A percentile compares a stretch with the other conserved stretches of the same genome.
Conservation (phyloP, 2,888 invertebrate species). For the Drosophila mimica region DNA sequence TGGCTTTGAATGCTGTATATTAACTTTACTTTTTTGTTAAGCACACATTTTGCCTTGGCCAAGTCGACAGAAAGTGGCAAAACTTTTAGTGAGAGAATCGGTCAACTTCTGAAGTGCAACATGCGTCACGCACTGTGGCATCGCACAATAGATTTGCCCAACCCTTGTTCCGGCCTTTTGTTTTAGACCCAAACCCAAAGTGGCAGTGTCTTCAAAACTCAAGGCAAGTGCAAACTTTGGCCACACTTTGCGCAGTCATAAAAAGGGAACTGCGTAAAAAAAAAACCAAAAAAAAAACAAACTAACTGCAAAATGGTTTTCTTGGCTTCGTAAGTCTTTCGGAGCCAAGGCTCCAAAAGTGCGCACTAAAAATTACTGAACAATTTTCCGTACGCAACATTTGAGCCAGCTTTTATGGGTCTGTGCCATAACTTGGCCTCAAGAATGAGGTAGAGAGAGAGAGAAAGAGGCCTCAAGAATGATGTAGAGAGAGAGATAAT, state of each 20-base stretch:
- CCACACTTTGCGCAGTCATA: constrained; percentile 76
- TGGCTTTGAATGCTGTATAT: constrained; percentile 26
- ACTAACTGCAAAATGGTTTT: constrained; percentile 76
- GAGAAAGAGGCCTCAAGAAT: too few species aligned
- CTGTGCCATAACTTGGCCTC: constrained; percentile 39
- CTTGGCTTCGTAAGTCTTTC: constrained; percentile 1
- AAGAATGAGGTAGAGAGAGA: too few species aligned
- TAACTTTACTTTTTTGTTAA: constrained; percentile 32
- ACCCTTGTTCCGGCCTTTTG: constrained; percentile 45
- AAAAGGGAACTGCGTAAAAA: constrained; percentile 63
- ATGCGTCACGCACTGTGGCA: constrained; percentile 69
- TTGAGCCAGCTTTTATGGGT: constrained; percentile 48
- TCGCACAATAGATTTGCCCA: constrained; percentile 22
- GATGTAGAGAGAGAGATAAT: too few species aligned
- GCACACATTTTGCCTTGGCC: constrained; percentile 59
- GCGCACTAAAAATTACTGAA: constrained; percentile 67
- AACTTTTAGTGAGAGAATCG: constrained; percentile 55
- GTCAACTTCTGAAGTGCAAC: constrained; percentile 66
- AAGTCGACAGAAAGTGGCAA: constrained; percentile 69
- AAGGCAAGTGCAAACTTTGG: constrained; percentile 61
- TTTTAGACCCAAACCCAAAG: constrained; percentile 31
- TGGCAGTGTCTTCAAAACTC: constrained; percentile 49
- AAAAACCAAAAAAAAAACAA: constrained; percentile 43
- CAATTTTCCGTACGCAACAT: constrained; percentile 61
- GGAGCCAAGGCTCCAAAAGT: constrained; percentile 53